A percentile compares a stretch with the other conserved stretches of the same genome.
These are phyloP conservation scores for Galeopterus variegatus DNA, from an alignment of 2,113 vertebrate species.

Conservation along the genomic window DNA sequence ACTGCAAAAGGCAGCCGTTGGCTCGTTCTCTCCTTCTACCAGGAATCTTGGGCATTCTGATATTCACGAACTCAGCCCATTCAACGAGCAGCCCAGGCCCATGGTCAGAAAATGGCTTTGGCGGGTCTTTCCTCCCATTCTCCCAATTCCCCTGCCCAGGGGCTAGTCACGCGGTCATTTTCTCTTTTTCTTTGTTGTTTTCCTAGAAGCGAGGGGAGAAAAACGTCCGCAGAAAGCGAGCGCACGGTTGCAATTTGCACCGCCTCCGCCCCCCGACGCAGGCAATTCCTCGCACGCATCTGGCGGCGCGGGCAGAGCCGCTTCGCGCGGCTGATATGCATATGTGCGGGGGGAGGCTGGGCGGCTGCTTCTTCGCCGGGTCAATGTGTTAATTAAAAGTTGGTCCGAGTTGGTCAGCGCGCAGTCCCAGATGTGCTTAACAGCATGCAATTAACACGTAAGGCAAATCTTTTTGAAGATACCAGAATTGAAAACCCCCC, in stretches of 20 bases:
- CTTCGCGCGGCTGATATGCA: constrained; percentile 46
- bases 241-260: neutral
- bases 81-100: neutral
- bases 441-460: constrained; percentile 85
- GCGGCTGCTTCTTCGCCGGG: constrained; percentile 73
- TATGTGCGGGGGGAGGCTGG: constrained; percentile 75
- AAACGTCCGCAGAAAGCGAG: neutral
- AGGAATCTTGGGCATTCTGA: neutral
- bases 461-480: constrained; percentile 83
- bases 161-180: neutral
- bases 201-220: constrained; percentile 24
- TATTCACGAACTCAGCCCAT: neutral
- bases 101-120: neutral
- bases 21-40: neutral
- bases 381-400: constrained; percentile 89
- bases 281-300: constrained; percentile 54
- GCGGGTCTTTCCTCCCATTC: neutral
- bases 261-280: neutral
- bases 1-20: neutral
- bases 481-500: constrained; percentile 71
- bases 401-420: constrained; percentile 79
- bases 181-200: constrained; percentile 64
- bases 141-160: neutral
- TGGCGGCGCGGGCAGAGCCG: neutral
- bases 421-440: constrained; percentile 81